These are phyloP conservation scores for Drosophila sechellia DNA, from an alignment of 1,140 invertebrate species.

Conservation along the genomic window DNA sequence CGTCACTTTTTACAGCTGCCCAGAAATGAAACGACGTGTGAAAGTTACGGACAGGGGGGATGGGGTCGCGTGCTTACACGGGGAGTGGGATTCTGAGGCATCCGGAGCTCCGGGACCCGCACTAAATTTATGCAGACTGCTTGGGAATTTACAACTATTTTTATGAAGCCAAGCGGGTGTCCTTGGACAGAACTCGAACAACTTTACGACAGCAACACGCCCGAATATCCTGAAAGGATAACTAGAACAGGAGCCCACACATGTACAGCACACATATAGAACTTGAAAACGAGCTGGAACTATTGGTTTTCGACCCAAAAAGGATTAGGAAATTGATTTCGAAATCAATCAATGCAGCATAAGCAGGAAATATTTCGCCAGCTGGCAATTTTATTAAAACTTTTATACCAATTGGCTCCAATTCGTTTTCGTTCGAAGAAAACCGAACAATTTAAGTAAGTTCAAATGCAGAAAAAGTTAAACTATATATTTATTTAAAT, in stretches of 20 bases:
- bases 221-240: slow-evolving; percentile 28
- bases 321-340: slow-evolving; percentile 49
- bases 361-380: slow-evolving; percentile 8
- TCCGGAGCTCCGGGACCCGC: slow-evolving; percentile 3
- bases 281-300: not conserved
- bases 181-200: slow-evolving; percentile 40
- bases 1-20: slow-evolving; percentile 68
- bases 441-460: not conserved
- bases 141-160: slow-evolving; percentile 77
- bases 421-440: not conserved
- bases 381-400: slow-evolving; percentile 41
- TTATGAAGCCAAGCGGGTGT: slow-evolving; percentile 71
- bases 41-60: slow-evolving; percentile 51
- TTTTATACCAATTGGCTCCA: slow-evolving; percentile 5
- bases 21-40: slow-evolving; percentile 70
- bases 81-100: not conserved
- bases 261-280: too few relatives aligned
- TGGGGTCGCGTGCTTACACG: not conserved
- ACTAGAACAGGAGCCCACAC: not conserved
- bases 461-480: not conserved
- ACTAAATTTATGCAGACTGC: slow-evolving; percentile 72
- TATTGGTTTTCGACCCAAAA: not conserved
- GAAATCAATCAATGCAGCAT: slow-evolving; percentile 41
- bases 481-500: too few relatives aligned
- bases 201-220: slow-evolving; percentile 56